Conservation (phyloP, 2,888 invertebrate species). For the Liopterus haemorrhoidalis region DNA sequence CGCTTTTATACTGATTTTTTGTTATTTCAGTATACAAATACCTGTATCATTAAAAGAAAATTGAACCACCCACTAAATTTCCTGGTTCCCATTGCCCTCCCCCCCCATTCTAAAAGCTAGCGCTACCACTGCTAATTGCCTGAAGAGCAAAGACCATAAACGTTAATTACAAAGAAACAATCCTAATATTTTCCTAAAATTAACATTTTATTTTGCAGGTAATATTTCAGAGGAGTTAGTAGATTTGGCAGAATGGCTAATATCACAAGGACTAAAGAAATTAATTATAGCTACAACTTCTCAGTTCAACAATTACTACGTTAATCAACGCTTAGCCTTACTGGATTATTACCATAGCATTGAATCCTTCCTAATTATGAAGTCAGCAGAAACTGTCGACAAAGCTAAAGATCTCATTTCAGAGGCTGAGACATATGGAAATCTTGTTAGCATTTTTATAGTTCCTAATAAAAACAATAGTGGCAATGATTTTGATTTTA, state of each 20-base stretch:
- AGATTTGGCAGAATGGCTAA: conserved; percentile 72
- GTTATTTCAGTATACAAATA: too few species aligned
- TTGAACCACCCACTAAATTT: too few species aligned
- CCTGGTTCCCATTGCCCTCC: too few species aligned
- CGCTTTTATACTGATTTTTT: too few species aligned
- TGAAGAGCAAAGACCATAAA: too few species aligned
- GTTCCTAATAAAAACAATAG: conserved; percentile 35
- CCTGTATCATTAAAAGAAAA: too few species aligned
- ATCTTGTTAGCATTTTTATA: conserved; percentile 39
- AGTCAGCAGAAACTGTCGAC: conserved; percentile 38
- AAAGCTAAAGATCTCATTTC: conserved; percentile 30
- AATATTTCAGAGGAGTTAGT: conserved; percentile 41
- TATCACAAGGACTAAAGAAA: conserved; percentile 73
- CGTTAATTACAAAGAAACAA: too few species aligned
- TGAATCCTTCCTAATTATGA: conserved; percentile 38
- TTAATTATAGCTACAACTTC: conserved; percentile 73
- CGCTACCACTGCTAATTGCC: too few species aligned
- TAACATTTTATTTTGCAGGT: conserved; percentile 31
- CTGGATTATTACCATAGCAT: conserved; percentile 39
- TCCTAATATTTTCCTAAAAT: conserved; percentile 4
- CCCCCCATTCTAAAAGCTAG: too few species aligned
- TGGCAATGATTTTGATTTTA: conserved; percentile 36
- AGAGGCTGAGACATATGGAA: conserved; percentile 26
- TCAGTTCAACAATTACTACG: conserved; percentile 68
- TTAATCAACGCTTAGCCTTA: conserved; percentile 39